phyloP scores from a whole-genome alignment of 2,888 invertebrate species.

The Leptinotarsa tumamoca region DNA sequence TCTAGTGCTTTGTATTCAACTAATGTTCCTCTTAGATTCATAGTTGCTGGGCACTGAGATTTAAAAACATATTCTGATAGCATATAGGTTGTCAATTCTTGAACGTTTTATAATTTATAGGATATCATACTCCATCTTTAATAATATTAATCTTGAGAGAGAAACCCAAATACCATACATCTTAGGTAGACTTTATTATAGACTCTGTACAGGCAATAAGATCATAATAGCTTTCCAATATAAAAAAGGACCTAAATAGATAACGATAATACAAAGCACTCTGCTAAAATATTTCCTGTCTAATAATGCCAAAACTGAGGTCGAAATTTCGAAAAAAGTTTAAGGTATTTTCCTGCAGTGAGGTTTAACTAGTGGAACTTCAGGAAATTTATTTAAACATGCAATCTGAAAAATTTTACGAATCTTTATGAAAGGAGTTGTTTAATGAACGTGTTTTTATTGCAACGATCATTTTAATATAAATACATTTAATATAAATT shows the following conservation, averaged over 20 bases:
- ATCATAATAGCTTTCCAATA: not conserved
- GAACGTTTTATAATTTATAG: not conserved
- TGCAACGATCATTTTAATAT: too few species aligned
- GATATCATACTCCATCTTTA: not conserved
- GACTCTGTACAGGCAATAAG: not conserved
- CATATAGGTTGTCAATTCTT: not conserved
- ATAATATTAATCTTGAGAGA: too few species aligned
- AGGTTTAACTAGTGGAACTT: not conserved
- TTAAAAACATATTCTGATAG: not conserved
- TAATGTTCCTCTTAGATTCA: conserved; percentile 5
- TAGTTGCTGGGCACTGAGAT: not conserved
- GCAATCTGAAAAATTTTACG: too few species aligned
- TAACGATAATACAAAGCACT: not conserved
- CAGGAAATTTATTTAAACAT: not conserved
- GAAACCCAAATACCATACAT: too few species aligned
- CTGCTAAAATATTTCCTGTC: not conserved
- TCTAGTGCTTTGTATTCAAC: conserved; percentile 16
- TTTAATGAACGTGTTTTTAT: too few species aligned
- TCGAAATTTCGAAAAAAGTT: not conserved
- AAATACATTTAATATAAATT: too few species aligned
- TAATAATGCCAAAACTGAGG: not conserved
- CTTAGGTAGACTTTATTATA: not conserved
- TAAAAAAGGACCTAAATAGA: not conserved
- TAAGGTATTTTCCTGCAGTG: not conserved
- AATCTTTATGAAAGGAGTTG: too few species aligned